Base-by-base conservation (phyloP, 2,888 invertebrate genomes). In the Tenthredo scrophulariae region DNA sequence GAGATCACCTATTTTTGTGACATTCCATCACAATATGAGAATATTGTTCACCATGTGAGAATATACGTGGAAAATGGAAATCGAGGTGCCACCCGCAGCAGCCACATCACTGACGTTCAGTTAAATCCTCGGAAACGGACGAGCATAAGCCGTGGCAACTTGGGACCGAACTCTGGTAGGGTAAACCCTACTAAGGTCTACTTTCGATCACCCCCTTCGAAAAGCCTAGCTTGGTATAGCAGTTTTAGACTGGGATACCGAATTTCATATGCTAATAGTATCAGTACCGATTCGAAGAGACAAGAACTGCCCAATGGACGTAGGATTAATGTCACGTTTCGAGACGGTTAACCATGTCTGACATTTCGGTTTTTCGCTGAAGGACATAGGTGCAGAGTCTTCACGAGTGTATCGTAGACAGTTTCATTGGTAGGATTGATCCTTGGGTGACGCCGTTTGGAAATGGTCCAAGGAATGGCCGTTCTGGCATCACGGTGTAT, bases 51-150 rank as follows among this genome's bases (percentile, higher is more conserved):
- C 3, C 26, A 33, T 67, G 18, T 33, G 33, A 7, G 33, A 18
- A 33, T 33, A 33, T 67, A 33, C 1, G 15, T 33, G 33, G 33
- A n/a, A 33, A 22, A 77, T 54, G 46, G 33, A 15, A 77, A 77
- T 77, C 54, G 54, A 54, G 54, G 77, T 77, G 50, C 77, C 54
- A 54, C 22, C 33, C n/a, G 18, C 33, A 54, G 29, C 33, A 15
- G 46, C 54, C 77, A 77, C 77, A 77, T 77, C 77, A 40, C 77
- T 6, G 15, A 13, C 84, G 87, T 89, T 92, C 91, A 92, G 91
- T 89, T 89, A 92, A 93, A 93, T 93, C 92, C 91, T 86, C 89
- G 91, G 92, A 92, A 92, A 92, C 90, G 89, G 90, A 92, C 89
- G 89, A 92, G 92, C 18, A 26, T 80, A 80, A 80, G 80, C 80